Evolutionary conservation across 2,888 invertebrate genomes (phyloP).

Genomic region (Plebejus melissa): DNA sequence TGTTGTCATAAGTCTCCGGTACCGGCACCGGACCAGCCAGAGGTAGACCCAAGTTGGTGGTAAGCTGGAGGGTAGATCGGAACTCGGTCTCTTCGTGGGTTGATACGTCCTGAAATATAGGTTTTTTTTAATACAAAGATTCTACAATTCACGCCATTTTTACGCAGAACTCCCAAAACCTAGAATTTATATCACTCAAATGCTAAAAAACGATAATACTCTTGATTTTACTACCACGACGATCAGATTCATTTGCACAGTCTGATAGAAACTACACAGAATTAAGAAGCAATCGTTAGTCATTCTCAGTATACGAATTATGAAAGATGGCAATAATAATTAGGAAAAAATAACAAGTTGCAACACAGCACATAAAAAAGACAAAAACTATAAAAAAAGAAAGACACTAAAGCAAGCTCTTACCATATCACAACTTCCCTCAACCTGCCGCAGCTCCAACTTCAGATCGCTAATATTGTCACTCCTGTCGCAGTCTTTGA

Average conservation of each 20-base stretch:
- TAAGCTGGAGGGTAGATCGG: conserved; percentile 60
- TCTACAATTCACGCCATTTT: too few species aligned
- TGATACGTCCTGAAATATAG: conserved; percentile 62
- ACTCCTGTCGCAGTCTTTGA: conserved; percentile 89
- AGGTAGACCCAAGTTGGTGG: conserved; percentile 80
- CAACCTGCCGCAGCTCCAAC: conserved; percentile 90
- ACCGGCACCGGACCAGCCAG: conserved; percentile 89
- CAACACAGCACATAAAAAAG: too few species aligned
- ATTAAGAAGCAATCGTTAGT: too few species aligned
- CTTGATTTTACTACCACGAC: too few species aligned
- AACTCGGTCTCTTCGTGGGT: conserved; percentile 78
- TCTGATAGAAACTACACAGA: too few species aligned
- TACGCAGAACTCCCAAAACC: too few species aligned
- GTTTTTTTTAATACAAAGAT: not conserved
- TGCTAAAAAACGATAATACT: too few species aligned
- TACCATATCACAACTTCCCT: conserved; percentile 87
- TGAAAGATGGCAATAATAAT: too few species aligned
- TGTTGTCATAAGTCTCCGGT: conserved; percentile 80
- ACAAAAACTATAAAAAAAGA: not conserved
- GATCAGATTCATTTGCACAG: too few species aligned
- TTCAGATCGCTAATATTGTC: conserved; percentile 96
- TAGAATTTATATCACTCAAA: too few species aligned
- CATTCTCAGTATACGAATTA: too few species aligned
- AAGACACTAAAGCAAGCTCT: conserved; percentile 45
- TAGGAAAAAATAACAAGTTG: too few species aligned